phyloP scores from a whole-genome alignment of 2,888 invertebrate genomes.

The Aleiodes leptofemur region DNA sequence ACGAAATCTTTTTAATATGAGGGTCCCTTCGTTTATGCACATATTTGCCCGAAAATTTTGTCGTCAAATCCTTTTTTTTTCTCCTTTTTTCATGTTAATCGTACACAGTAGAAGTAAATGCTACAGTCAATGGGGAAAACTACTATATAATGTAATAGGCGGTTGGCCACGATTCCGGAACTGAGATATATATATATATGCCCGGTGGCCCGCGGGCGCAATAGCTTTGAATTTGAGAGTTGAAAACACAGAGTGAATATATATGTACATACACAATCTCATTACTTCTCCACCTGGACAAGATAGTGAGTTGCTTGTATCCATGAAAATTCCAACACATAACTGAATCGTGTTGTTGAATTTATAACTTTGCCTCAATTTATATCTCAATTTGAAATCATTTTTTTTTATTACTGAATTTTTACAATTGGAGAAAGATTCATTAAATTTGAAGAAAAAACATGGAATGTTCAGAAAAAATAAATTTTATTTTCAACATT shows the following conservation, averaged over 20 bases:
- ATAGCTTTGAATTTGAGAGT: slow-evolving; percentile 2
- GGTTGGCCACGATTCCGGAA: slow-evolving; percentile 25
- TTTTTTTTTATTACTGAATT: background rate
- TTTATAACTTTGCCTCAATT: background rate
- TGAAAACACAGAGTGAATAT: background rate
- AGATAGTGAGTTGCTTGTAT: slow-evolving; percentile 10
- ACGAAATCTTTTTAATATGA: background rate
- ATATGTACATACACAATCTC: slow-evolving; percentile 16
- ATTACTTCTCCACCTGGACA: slow-evolving; percentile 26
- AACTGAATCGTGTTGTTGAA: background rate
- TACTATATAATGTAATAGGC: slow-evolving; percentile 25
- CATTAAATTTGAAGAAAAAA: no score
- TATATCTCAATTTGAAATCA: slow-evolving; percentile 19
- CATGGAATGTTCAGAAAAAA: no score
- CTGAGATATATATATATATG: slow-evolving; percentile 22
- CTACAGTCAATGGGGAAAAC: slow-evolving; percentile 1
- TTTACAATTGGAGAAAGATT: background rate
- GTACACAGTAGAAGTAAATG: background rate
- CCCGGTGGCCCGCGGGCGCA: slow-evolving; percentile 3
- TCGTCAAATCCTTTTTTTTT: background rate
- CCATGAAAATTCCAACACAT: background rate
- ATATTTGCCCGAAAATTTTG: background rate
- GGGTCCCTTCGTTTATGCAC: no score
- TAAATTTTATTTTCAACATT: no score
- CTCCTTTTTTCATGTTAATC: background rate